phyloP scores from a whole-genome alignment of 2,888 invertebrate genomes.

The Tenthredo notha region DNA sequence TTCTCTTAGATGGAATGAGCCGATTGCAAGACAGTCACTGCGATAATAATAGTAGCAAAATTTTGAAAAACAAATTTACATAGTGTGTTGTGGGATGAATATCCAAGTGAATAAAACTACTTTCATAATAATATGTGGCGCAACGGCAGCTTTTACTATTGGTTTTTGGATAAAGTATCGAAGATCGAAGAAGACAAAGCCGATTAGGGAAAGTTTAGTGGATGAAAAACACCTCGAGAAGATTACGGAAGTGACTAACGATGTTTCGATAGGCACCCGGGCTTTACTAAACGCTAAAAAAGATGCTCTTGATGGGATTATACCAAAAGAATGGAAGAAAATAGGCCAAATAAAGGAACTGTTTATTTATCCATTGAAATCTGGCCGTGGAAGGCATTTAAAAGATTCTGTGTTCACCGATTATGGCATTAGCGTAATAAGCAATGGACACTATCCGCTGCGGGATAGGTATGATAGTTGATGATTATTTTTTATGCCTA shows the following conservation, averaged over 20 bases:
- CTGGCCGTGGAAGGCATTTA: constrained; percentile 73
- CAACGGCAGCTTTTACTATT: constrained; percentile 21
- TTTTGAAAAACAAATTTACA: neutral
- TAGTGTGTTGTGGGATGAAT: neutral
- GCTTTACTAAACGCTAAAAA: neutral
- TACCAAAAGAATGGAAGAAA: constrained; percentile 70
- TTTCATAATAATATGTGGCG: constrained; percentile 28
- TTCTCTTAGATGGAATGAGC: neutral
- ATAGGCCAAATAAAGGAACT: constrained; percentile 74
- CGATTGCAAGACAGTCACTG: neutral
- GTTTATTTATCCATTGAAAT: constrained; percentile 77
- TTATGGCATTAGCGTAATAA: constrained; percentile 69
- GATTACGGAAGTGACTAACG: neutral
- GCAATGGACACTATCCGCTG: constrained; percentile 61
- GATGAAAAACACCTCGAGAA: neutral
- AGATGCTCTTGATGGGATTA: neutral
- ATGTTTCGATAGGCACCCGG: neutral
- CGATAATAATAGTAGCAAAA: neutral
- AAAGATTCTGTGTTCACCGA: constrained; percentile 71
- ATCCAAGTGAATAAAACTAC: constrained; percentile 4
- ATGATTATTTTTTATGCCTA: neutral
- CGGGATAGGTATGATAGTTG: constrained; percentile 65
- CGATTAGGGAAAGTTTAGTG: neutral
- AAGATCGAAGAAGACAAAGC: constrained; percentile 1
- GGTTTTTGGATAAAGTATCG: constrained; percentile 33